These are phyloP conservation scores for Xestobium rufovillosum DNA, from an alignment of 2,888 invertebrate genomes.

Conservation along the genomic window DNA sequence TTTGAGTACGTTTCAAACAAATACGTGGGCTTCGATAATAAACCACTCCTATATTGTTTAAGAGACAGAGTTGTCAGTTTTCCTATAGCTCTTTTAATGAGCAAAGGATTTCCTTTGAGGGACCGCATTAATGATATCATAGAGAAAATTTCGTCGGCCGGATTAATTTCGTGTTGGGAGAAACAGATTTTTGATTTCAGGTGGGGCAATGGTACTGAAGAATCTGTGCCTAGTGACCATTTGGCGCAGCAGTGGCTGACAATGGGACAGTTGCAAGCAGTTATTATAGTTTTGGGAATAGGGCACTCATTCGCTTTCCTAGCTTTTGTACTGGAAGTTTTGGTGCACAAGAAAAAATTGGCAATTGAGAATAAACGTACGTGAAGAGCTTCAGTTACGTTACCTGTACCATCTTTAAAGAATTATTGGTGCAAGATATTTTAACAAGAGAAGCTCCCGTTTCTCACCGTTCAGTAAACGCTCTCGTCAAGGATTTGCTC, in stretches of 20 bases:
- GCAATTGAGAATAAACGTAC: too few species aligned
- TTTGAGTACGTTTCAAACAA: conserved; percentile 25
- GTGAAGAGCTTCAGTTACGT: too few species aligned
- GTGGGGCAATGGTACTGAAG: background rate
- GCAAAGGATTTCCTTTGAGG: conserved; percentile 30
- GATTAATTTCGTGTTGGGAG: background rate
- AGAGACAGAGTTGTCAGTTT: conserved; percentile 28
- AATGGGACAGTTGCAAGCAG: background rate
- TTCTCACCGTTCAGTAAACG: too few species aligned
- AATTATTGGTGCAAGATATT: too few species aligned
- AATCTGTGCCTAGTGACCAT: background rate
- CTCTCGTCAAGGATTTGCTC: too few species aligned
- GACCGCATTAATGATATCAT: conserved; percentile 25
- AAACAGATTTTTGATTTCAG: background rate
- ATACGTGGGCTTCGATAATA: conserved; percentile 25
- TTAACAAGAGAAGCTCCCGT: too few species aligned
- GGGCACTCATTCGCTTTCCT: background rate
- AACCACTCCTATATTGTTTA: conserved; percentile 27
- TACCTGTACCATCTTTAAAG: too few species aligned
- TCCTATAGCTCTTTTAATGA: conserved; percentile 30
- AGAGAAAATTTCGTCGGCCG: conserved; percentile 20
- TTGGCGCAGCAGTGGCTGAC: background rate
- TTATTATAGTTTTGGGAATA: background rate
- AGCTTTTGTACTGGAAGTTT: background rate
- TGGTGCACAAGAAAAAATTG: too few species aligned